phyloP scores from a whole-genome alignment of 1,140 invertebrate genomes.

The Temnothorax nylanderi region DNA sequence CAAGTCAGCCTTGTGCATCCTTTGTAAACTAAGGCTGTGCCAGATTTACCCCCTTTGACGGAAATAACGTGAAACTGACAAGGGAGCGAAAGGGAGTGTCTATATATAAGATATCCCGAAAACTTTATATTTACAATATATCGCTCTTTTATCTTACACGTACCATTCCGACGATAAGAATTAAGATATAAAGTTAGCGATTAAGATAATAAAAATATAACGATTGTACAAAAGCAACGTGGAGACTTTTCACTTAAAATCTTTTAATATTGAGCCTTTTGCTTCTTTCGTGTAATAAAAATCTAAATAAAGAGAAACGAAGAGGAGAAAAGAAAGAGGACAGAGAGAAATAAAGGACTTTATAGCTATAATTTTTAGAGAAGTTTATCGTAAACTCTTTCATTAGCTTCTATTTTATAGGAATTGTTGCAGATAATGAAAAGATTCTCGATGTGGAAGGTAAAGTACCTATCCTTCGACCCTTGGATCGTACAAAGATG shows the following conservation, averaged over 20 bases:
- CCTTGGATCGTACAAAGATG: neutral
- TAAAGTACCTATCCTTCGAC: neutral
- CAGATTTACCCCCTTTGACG: slow-evolving; percentile 24
- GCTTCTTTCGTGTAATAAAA: neutral
- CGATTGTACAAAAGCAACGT: neutral
- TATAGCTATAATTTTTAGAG: slow-evolving; percentile 7
- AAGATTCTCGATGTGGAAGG: too few species aligned
- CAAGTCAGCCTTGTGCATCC: slow-evolving; percentile 36
- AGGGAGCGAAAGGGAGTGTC: neutral
- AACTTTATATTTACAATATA: neutral
- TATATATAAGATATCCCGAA: neutral
- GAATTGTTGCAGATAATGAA: neutral
- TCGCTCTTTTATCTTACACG: neutral
- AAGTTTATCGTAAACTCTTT: neutral
- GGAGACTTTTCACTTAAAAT: neutral
- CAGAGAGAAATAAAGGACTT: neutral
- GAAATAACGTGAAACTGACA: slow-evolving; percentile 1
- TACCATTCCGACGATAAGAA: neutral
- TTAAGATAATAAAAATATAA: neutral
- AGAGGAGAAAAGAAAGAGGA: neutral
- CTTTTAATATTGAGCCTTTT: neutral
- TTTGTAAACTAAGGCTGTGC: slow-evolving; percentile 1
- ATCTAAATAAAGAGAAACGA: neutral
- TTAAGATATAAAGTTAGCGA: neutral
- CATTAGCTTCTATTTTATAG: neutral